Percentiles rank a stretch among this genome's conserved stretches.
phyloP scores from a whole-genome alignment of 2,113 vertebrate species.

The Phyllopteryx taeniolatus region DNA sequence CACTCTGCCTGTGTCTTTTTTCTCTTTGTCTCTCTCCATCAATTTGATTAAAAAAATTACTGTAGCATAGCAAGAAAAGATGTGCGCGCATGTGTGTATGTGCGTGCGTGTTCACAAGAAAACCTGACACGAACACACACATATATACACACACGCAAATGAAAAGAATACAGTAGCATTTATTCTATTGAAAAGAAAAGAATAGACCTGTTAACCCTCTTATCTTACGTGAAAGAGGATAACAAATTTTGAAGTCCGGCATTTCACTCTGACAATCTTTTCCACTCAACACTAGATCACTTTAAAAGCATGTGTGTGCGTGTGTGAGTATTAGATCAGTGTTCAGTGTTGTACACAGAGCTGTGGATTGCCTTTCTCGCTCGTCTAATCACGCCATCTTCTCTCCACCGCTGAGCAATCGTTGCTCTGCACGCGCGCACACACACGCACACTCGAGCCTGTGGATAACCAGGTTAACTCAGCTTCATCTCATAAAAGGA shows the following conservation, averaged over 20 bases:
- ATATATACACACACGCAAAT: not conserved
- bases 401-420: conserved; percentile 70
- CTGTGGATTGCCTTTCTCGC: conserved; percentile 68
- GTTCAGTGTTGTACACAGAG: conserved; percentile 64
- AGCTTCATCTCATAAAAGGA: conserved; percentile 30
- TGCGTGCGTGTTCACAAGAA: conserved; percentile 78
- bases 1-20: conserved; percentile 83
- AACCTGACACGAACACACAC: not conserved
- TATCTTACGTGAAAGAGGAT: conserved; percentile 31
- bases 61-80: conserved; percentile 89
- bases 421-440: conserved; percentile 51
- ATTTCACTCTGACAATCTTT: conserved; percentile 65
- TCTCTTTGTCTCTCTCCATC: conserved; percentile 87
- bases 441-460: conserved; percentile 11
- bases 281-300: conserved; percentile 56
- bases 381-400: conserved; percentile 75
- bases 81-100: conserved; percentile 80
- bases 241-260: conserved; percentile 55
- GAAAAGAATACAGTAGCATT: not conserved
- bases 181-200: conserved; percentile 9
- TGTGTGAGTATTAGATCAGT: conserved; percentile 59
- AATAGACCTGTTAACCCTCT: conserved; percentile 5
- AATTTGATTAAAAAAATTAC: conserved; percentile 99
- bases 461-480: conserved; percentile 36
- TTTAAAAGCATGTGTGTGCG: conserved; percentile 34